Evolutionary conservation across 2,797 vertebrate genomes (phyloP), one percentile per base, ranked within the genome.

Genomic region (Podarcis lilfordi): DNA sequence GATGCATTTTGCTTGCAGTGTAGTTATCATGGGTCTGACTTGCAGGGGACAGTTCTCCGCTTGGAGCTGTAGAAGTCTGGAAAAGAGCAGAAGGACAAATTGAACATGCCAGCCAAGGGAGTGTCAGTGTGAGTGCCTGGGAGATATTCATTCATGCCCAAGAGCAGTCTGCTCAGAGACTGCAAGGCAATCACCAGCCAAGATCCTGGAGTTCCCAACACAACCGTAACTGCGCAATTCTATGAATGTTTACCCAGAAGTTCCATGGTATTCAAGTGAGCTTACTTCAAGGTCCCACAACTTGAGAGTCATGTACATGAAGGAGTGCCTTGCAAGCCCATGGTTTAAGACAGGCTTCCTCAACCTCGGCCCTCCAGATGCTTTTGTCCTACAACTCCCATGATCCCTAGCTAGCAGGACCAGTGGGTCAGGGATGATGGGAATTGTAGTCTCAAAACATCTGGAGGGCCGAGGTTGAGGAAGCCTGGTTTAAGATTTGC

Each of bases 1-100:
- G 84, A 64, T 64, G 23, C 25, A 84, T 84, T 78, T 88, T 32
- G 86, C 76, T 0, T 75, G 80, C 9, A 2, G 4, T 11, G 4
- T 55, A 0, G 2, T 81, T 50, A 8, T 98, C 96, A 99, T 83
- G 97, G 97, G 84, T 95, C 97, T 35, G 98, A 97, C 92, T 98
- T 98, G 86, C 93, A 95, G 0, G 96, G 93, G 81, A 98, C 90
- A 0, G 96, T 94, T 96, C 97, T 97, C 88, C 97, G 91, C 94
- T 99, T 99, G 50, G 98, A 94, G 93, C 97, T 97, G 91, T 98
- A 99, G 97, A 98, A 99, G 94, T 99, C 99, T 99, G 96, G 75
- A 85, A 94, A 89, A 91, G 45, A 94, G 21, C 92, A 45, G 79
- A 88, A 25, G 79, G 50, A 90, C 75, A 75, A 4, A 82, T 27